These are phyloP conservation scores for Heliconius eleuchia DNA, from an alignment of 1,140 invertebrate genomes.

Conservation along the genomic window DNA sequence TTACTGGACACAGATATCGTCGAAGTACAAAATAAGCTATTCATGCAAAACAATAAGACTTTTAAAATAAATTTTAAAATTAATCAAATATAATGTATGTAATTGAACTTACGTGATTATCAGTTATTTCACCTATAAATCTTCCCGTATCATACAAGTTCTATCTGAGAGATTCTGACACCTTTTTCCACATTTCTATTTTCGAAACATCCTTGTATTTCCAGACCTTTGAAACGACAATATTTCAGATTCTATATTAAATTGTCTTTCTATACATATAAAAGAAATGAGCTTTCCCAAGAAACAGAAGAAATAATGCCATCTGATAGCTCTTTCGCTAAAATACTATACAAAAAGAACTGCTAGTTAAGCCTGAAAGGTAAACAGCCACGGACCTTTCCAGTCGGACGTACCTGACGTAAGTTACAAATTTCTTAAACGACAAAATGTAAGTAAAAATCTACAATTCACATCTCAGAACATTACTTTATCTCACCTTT, in stretches of 20 bases:
- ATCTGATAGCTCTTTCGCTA: neutral
- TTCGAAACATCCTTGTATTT: too few relatives aligned
- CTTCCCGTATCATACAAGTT: too few relatives aligned
- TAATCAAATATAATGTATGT: too few relatives aligned
- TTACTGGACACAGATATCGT: too few relatives aligned
- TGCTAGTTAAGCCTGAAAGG: conserved; percentile 11
- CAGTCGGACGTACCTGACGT: conserved; percentile 20
- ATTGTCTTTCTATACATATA: neutral
- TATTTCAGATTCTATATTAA: neutral
- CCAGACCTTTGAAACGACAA: neutral
- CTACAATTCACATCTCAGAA: conserved; percentile 40
- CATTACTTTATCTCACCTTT: conserved; percentile 51
- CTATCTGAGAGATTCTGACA: neutral
- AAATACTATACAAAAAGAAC: neutral
- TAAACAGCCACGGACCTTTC: conserved; percentile 16
- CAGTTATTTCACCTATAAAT: too few relatives aligned
- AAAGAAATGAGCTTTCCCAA: neutral
- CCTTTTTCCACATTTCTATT: neutral
- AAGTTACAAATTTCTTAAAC: conserved; percentile 38
- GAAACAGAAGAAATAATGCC: conserved; percentile 4
- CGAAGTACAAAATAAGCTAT: too few relatives aligned
- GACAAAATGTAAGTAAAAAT: conserved; percentile 32
- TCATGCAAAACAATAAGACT: too few relatives aligned
- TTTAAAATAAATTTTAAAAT: too few relatives aligned
- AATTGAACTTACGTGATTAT: too few relatives aligned